Evolutionary conservation across 2,888 invertebrate genomes (phyloP).

Genomic region (Philaethria dido): DNA sequence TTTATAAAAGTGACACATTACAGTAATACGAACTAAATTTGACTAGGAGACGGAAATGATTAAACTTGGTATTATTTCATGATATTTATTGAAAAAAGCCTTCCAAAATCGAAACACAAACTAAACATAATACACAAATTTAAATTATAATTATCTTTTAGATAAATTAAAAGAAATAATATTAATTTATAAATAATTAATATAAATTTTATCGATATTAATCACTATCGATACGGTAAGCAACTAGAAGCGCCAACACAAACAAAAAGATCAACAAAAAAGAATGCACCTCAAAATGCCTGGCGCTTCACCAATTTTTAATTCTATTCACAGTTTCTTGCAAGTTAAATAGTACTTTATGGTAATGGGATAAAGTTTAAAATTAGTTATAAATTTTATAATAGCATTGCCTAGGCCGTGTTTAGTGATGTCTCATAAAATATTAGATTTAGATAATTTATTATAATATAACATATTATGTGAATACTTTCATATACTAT

Average conservation of each 20-base stretch:
- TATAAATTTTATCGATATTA: slow-evolving; percentile 23
- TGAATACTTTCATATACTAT: background rate
- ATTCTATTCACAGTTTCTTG: slow-evolving; percentile 29
- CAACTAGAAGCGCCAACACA: slow-evolving; percentile 54
- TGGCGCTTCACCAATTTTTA: slow-evolving; percentile 47
- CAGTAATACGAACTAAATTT: too few relatives aligned
- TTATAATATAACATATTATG: background rate
- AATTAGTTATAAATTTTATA: slow-evolving; percentile 2
- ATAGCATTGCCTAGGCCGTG: slow-evolving; percentile 21
- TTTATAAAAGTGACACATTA: too few relatives aligned
- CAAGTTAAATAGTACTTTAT: slow-evolving; percentile 26
- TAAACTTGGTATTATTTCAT: too few relatives aligned
- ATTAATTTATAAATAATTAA: background rate
- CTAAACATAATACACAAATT: too few relatives aligned
- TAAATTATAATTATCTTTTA: too few relatives aligned
- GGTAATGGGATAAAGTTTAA: background rate
- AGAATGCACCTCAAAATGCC: slow-evolving; percentile 56
- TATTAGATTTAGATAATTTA: background rate
- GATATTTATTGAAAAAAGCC: too few relatives aligned
- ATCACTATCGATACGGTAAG: slow-evolving; percentile 36
- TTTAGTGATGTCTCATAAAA: slow-evolving; percentile 22
- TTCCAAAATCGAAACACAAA: too few relatives aligned
- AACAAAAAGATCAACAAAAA: slow-evolving; percentile 50
- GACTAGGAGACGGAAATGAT: too few relatives aligned
- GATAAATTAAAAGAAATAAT: background rate